Base-by-base conservation (phyloP, 2,888 invertebrate species). In the Limnephilus lunatus region DNA sequence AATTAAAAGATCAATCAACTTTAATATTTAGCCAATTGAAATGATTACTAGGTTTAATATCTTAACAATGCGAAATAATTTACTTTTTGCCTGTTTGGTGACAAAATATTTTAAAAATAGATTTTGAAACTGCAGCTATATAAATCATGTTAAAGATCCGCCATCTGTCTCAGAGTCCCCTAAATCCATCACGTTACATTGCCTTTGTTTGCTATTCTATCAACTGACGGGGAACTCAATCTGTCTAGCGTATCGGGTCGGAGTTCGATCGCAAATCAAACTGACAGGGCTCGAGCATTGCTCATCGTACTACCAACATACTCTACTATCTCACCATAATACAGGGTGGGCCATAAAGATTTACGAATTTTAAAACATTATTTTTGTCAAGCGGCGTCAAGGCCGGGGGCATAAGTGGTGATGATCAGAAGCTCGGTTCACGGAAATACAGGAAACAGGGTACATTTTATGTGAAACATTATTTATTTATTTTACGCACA, bases 201-300 rank as follows among this genome's bases (percentile, higher is more conserved):
- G 32, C 31, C 31, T 30, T 82, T 68, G 68, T 68, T 25, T 68
- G 82, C 19, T 82, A 19, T 82, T 32, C 82, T 14, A 32, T 15
- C 32, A 82, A 31, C 32, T 82, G 82, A 82, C 82, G 82, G 30
- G 82, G 32, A 82, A 82, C 32, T 82, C 82, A 82, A 82, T 82
- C 82, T 82, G 82, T 82, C 82, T 82, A 68, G 25, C 68, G 82
- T 32, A 32, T 31, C 19, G 81, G 31, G 82, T 82, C 32, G 82
- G 82, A 82, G 82, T 14, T 82, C 82, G 31, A 32, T 82, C 82
- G 32, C 82, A 82, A 82, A 82, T 82, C 82, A 82, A 82, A 82
- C 32, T 82, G 82, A 82, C 82, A 82, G 32, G 31, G 31, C 14
- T 32, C 68, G 82, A 82, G 32, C 82, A 82, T 82, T 32, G 31